Conservation (phyloP, 1,140 invertebrate genomes). For the Orius laevigatus region DNA sequence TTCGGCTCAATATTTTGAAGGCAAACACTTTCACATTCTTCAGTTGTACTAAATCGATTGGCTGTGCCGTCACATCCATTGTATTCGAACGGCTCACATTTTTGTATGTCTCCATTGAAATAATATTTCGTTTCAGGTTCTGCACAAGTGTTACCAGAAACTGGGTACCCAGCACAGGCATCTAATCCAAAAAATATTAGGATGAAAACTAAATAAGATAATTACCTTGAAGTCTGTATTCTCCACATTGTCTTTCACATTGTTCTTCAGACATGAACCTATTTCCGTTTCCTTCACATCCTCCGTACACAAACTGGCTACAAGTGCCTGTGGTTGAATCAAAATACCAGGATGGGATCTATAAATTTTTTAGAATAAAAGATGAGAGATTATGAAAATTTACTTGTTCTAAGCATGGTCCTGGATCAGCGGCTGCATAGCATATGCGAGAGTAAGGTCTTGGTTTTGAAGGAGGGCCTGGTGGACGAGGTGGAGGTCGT, state of each 20-base stretch:
- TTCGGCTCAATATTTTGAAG: slow-evolving; percentile 4
- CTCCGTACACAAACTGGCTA: slow-evolving; percentile 56
- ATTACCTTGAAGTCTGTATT: slow-evolving; percentile 48
- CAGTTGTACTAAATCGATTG: slow-evolving; percentile 36
- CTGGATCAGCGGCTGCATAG: too few species aligned
- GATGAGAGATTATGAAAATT: not conserved
- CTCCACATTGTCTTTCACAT: slow-evolving; percentile 62
- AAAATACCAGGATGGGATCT: slow-evolving; percentile 38
- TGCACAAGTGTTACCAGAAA: slow-evolving; percentile 37
- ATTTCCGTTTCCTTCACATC: slow-evolving; percentile 72
- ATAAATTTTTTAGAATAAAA: slow-evolving; percentile 8
- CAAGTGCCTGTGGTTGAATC: slow-evolving; percentile 41
- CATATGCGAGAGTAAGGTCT: too few species aligned
- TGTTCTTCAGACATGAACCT: slow-evolving; percentile 62
- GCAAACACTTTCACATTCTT: slow-evolving; percentile 31
- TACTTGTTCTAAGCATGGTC: too few species aligned
- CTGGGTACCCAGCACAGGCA: not conserved
- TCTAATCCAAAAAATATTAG: not conserved
- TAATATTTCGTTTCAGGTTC: slow-evolving; percentile 49
- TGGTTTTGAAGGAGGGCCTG: too few species aligned
- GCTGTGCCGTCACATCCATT: slow-evolving; percentile 52
- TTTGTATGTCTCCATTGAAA: slow-evolving; percentile 44
- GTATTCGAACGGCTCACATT: slow-evolving; percentile 49
- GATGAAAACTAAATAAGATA: not conserved
- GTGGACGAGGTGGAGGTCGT: too few species aligned